phyloP scores from a whole-genome alignment of 2,113 vertebrate genomes.

The Accipiter virgatus region DNA sequence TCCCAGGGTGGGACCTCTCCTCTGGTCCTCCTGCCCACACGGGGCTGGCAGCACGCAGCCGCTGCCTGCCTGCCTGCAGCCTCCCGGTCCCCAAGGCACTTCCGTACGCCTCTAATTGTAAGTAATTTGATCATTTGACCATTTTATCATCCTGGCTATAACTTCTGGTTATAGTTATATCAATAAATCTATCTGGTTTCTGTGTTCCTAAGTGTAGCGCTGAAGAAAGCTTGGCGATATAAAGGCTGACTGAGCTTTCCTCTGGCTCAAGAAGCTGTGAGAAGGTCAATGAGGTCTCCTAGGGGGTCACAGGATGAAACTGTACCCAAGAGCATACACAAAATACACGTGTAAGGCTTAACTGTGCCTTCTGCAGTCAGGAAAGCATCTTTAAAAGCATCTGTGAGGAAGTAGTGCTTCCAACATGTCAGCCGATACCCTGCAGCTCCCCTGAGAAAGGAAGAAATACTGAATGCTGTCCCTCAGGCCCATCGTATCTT shows the following conservation, averaged over 20 bases:
- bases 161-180: conserved; percentile 45
- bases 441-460: background rate
- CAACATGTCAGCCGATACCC: background rate
- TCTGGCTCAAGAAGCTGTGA: background rate
- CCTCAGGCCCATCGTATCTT: background rate
- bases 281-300: conserved; percentile 2
- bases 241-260: conserved; percentile 7
- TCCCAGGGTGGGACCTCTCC: background rate
- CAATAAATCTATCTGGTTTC: conserved; percentile 59
- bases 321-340: background rate
- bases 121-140: conserved; percentile 44
- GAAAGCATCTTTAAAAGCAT: background rate
- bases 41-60: background rate
- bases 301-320: background rate
- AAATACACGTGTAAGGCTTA: background rate
- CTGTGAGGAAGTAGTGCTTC: background rate
- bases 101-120: conserved; percentile 17
- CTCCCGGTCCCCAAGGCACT: background rate
- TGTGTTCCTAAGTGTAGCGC: background rate
- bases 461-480: background rate
- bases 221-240: conserved; percentile 3
- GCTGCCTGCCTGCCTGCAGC: background rate
- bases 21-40: background rate
- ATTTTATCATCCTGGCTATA: conserved; percentile 40
- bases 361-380: background rate